These are phyloP conservation scores for Aphelenchoides bicaudatus DNA, from an alignment of 2,888 invertebrate genomes.

Conservation along the genomic window DNA sequence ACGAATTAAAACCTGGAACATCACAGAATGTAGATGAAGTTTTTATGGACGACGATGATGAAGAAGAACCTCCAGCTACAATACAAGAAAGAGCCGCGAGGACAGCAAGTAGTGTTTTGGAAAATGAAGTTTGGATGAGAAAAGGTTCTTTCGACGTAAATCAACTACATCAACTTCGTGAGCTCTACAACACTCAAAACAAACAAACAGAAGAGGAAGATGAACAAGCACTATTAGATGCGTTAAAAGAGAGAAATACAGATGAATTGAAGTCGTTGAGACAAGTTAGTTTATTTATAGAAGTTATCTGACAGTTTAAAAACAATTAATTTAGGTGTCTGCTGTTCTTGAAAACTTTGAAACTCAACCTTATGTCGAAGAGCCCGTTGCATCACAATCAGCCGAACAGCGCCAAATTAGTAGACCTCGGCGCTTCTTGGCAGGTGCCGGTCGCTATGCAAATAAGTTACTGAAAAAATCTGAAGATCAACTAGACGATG, in stretches of 20 bases:
- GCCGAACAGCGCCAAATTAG: not conserved
- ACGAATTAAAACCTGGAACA: not conserved
- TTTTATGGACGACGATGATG: too few species aligned
- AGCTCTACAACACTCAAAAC: not conserved
- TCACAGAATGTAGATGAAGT: not conserved
- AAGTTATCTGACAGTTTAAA: too few species aligned
- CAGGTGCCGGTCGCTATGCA: slow-evolving; percentile 4
- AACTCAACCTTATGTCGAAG: too few species aligned
- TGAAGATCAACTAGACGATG: not conserved
- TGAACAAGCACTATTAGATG: not conserved
- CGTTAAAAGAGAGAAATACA: not conserved
- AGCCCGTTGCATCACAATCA: too few species aligned
- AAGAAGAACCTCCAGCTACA: not conserved
- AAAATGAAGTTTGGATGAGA: too few species aligned
- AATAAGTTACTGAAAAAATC: not conserved
- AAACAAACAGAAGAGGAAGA: not conserved
- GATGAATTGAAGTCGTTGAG: slow-evolving; percentile 6
- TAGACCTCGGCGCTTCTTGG: not conserved
- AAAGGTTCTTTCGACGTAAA: slow-evolving; percentile 4
- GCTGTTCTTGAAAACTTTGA: too few species aligned
- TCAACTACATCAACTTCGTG: slow-evolving; percentile 3
- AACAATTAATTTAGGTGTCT: too few species aligned
- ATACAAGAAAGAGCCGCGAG: not conserved
- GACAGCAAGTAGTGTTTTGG: too few species aligned
- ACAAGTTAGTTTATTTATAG: too few species aligned